Evolutionary conservation across 2,888 invertebrate species (phyloP).

Genomic region (Cerastis rubricosa): DNA sequence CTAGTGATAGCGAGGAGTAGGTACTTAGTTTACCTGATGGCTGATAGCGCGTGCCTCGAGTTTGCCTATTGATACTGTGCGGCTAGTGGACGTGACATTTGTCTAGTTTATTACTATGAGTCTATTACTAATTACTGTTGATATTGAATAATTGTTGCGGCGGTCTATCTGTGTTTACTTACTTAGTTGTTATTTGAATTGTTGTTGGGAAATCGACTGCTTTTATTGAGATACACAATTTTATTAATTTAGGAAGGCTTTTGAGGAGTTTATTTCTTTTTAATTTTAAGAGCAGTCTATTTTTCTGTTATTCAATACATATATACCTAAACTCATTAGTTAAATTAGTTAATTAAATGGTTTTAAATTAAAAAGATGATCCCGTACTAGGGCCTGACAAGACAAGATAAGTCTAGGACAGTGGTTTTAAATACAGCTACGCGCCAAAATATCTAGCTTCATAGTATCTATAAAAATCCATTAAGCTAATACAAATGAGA

Average conservation of each 20-base stretch:
- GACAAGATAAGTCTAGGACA: neutral
- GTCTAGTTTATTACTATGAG: conserved; percentile 19
- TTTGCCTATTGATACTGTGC: conserved; percentile 17
- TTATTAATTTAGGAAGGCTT: neutral
- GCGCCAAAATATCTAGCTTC: neutral
- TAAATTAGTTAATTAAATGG: neutral
- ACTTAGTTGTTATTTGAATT: conserved; percentile 2
- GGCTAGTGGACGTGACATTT: conserved; percentile 32
- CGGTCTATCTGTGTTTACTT: conserved; percentile 2
- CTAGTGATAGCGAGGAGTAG: conserved; percentile 1
- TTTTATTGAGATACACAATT: neutral
- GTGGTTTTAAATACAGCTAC: neutral
- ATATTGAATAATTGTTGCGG: neutral
- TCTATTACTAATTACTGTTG: conserved; percentile 29
- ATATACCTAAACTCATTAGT: too few relatives aligned
- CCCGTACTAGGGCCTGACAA: neutral
- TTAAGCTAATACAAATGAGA: neutral
- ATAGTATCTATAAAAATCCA: neutral
- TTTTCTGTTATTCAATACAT: too few relatives aligned
- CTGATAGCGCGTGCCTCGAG: conserved; percentile 11
- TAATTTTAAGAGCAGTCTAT: neutral
- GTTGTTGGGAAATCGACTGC: neutral
- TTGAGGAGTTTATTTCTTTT: neutral
- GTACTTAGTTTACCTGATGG: conserved; percentile 18
- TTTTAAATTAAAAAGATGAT: neutral